Evolutionary conservation across 2,797 vertebrate genomes (phyloP).

Genomic region (Periophthalmus magnuspinnatus): DNA sequence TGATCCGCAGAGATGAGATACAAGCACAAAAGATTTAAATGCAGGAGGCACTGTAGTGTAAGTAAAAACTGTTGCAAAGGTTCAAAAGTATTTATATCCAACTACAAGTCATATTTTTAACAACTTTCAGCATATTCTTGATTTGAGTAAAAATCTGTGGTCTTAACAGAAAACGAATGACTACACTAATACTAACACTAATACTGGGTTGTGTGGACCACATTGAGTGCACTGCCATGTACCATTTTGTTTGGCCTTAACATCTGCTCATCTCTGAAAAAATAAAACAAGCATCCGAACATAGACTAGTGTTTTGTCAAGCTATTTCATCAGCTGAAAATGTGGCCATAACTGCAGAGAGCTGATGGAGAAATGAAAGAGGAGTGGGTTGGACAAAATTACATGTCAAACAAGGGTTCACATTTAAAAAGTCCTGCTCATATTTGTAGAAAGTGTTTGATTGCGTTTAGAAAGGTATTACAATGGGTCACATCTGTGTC

Average conservation of each 20-base stretch:
- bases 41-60: too few species aligned
- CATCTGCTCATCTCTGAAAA: conserved; percentile 60
- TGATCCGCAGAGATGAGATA: too few species aligned
- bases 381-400: conserved; percentile 85
- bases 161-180: conserved; percentile 1
- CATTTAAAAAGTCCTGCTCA: conserved; percentile 81
- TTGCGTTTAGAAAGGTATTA: conserved; percentile 86
- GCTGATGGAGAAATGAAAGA: conserved; percentile 78
- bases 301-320: conserved; percentile 76
- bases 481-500: conserved; percentile 85
- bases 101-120: neutral
- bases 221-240: conserved; percentile 37
- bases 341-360: conserved; percentile 70
- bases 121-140: neutral
- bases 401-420: conserved; percentile 84
- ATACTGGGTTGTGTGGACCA: conserved; percentile 12
- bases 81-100: neutral
- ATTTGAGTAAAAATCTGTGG: neutral
- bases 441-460: conserved; percentile 85
- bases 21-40: too few species aligned
- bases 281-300: conserved; percentile 51
- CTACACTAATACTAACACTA: conserved; percentile 2
- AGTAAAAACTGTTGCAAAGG: neutral
- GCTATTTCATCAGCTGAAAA: conserved; percentile 75
- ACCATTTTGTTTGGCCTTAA: conserved; percentile 61